Evolutionary conservation across 2,888 invertebrate species (phyloP), one percentile per base, ranked within the genome.

Genomic region (Candidula unifasciata): DNA sequence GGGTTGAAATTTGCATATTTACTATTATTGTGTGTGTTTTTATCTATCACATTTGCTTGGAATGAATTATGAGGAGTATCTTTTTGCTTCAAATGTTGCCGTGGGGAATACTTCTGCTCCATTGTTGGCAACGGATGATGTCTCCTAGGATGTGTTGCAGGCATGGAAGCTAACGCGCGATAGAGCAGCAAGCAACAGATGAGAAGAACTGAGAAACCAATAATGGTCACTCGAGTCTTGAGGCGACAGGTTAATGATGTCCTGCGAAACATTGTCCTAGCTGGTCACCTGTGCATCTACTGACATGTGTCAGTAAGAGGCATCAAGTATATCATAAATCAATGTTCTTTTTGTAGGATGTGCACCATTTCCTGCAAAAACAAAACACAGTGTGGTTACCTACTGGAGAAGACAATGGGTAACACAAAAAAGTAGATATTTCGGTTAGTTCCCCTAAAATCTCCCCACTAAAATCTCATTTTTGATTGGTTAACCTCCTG

Each of bases 101-200:
- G 73, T 3, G 80, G 52, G 5, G 76, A n/a, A 64, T 79, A 78
- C 68, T 68, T 84, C 21, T 82, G 84, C 8, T 83, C 85, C 52
- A 81, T 37, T 35, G 83, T 52, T n/a, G 86, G 83, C n/a, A 85
- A 35, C n/a, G 83, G 71, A 37, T 37, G 66, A 52, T 37, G 69
- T 0, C 16, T 18, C 6, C 27, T 1, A 0, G 44, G 24, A 68
- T 6, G 30, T 18, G 54, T 71, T 35, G 74, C 21, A 54, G 10
- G 27, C n/a, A 82, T 71, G 18, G 82, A 71, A 27, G n/a, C 80
- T 0, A 88, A 54, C 3, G 86, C 83, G 44, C 69, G 69, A 66
- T 87, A 87, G 30, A 86, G 68, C n/a, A 86, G 64, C 27, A 82
- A 37, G 13, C 83, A 60, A 24, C 88, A 83, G 57, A 85, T 27